Base-by-base conservation (phyloP, 1,140 invertebrate species). In the Lasioglossum baleicum region DNA sequence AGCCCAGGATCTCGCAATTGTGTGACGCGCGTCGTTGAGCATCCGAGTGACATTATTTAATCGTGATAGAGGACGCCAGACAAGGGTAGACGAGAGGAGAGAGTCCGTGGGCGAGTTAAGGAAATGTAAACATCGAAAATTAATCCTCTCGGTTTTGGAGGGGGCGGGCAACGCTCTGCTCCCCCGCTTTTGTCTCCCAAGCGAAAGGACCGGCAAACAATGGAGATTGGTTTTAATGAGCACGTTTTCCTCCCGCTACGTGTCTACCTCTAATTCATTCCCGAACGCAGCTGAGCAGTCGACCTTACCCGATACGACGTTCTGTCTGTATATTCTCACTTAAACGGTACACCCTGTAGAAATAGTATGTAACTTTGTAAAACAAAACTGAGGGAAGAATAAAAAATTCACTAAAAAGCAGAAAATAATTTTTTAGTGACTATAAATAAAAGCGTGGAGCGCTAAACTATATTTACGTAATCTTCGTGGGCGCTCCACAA, bases 101-200 rank as follows among this genome's bases (percentile, higher is more conserved):
- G 51, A 31, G 26, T 17, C n/a, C 44, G 22, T 7, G 44, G 11
- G n/a, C 42, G 22, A 53, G 26, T 51, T 15, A 53, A 69, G 67
- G 15, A 53, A 69, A 69, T 53, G 48, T 69, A 69, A 69, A 69
- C 26, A 69, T 69, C n/a, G 67, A 69, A 53, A 69, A 69, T 69
- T 69, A 69, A 69, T 69, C 67, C 67, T 31, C 48, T 67, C 42
- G 10, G 26, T 11, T 15, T 11, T 13, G 44, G 10, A 10, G 44
- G 44, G 44, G 44, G 2, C 8, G 8, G 44, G 44, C 8, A 11
- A 10, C 44, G 44, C 8, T 48, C 11, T 35, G 20, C 35, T 22
- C 51, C 13, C 51, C 7, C 35, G 4, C 68, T 26, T 71, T 71
- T 71, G 56, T 71, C 69, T 31, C 8, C 2, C 8, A 6, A 20